These are phyloP conservation scores for Phycodurus eques DNA, from an alignment of 2,113 vertebrate genomes.

Conservation along the genomic window DNA sequence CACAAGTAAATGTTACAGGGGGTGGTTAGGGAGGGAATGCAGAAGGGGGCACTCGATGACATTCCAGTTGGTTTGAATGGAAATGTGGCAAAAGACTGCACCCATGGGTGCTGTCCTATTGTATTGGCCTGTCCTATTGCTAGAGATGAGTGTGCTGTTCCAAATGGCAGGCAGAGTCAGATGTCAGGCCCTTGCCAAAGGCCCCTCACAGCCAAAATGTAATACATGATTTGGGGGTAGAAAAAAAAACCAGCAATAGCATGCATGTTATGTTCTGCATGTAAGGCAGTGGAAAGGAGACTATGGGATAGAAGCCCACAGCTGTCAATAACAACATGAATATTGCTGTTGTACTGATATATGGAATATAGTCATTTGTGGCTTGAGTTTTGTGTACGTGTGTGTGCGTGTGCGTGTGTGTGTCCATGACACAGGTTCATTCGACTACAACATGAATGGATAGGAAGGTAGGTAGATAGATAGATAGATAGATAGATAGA, in stretches of 20 bases:
- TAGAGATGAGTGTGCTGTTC: slow-evolving; percentile 43
- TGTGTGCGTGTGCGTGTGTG: background rate
- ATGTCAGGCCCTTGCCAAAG: slow-evolving; percentile 51
- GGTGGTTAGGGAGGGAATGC: slow-evolving; percentile 33
- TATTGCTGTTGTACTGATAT: background rate
- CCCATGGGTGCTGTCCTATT: slow-evolving; percentile 73
- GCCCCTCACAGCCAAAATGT: slow-evolving; percentile 51
- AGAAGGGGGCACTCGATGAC: slow-evolving; percentile 66
- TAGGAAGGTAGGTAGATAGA: background rate
- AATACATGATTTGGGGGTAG: slow-evolving; percentile 43
- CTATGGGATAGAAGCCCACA: slow-evolving; percentile 24
- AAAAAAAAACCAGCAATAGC: slow-evolving; percentile 23
- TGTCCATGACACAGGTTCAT: background rate
- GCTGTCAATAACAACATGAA: slow-evolving; percentile 14
- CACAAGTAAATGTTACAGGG: slow-evolving; percentile 69
- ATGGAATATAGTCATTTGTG: background rate
- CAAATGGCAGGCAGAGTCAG: slow-evolving; percentile 65
- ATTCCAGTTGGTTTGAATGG: slow-evolving; percentile 63
- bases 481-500: background rate
- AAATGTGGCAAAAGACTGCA: slow-evolving; percentile 49
- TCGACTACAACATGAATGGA: background rate
- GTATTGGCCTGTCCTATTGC: slow-evolving; percentile 68
- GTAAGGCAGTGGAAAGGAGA: slow-evolving; percentile 45
- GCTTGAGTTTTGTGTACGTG: background rate
- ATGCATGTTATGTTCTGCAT: slow-evolving; percentile 40